Evolutionary conservation across 1,140 invertebrate genomes (phyloP), one percentile per base, ranked within the genome.

Genomic region (Drosophila kepulauana): DNA sequence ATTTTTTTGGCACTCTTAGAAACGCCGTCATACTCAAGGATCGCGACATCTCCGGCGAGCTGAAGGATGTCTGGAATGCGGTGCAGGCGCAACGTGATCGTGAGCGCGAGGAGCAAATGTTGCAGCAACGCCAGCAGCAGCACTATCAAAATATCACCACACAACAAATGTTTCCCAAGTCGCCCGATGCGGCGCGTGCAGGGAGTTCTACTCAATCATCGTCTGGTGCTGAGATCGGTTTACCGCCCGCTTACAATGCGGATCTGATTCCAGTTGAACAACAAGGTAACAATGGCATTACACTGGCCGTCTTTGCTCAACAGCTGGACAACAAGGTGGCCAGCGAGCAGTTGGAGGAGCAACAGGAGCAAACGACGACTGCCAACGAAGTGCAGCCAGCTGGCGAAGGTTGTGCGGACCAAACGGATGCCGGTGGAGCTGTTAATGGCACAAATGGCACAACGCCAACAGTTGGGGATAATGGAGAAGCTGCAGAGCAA

Each of bases 31-130:
- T 96, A 77, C 75, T 96, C 35, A 95, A 95, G 78, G 95, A 96
- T 86, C 93, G 95, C 15, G 95, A 96, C 90, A 93, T 96, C 58
- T 95, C 95, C 0, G 95, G 95, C 0, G 95, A 96, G 88, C 89
- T 96, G 25, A 96, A 96, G 89, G 95, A 96, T 85, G 94, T 96
- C 0, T 96, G 95, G 95, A 94, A 94, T 25, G 94, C 95, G 0
- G 95, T 96, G 2, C 95, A 96, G 80, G 94, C 94, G 28, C 95
- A 95, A 76, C 93, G 94, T 35, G 95, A 95, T 73, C 81, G 94
- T 30, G 95, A 95, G 76, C 77, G 91, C 3, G 91, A 92, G 54
- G 91, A 92, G 45, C 91, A 92, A 94, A 94, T 89, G 76, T 59
- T 92, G 51, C 84, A 85, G 54, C 92, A 91, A 64, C 91, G 81